Evolutionary conservation across 2,113 vertebrate genomes (phyloP).

Genomic region (Conger conger): DNA sequence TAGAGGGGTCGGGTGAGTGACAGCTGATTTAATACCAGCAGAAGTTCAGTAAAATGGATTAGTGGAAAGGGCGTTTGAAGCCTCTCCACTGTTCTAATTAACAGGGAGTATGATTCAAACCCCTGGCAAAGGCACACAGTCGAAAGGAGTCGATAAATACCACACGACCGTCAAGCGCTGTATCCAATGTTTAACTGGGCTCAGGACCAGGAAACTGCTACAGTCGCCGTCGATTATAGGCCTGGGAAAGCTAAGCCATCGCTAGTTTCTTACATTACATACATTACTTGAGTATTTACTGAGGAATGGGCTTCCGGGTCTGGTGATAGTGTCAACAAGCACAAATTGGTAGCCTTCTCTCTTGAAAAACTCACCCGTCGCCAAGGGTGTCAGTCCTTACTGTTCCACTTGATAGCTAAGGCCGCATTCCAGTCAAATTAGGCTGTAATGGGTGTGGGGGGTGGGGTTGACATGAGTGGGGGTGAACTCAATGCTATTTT

Average conservation of each 20-base stretch:
- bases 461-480: no score
- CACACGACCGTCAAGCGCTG: neutral
- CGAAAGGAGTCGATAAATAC: neutral
- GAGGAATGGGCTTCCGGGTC: no score
- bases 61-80: constrained; percentile 26
- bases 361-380: no score
- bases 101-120: constrained; percentile 22
- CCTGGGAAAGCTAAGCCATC: no score
- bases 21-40: constrained; percentile 24
- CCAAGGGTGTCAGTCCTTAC: neutral
- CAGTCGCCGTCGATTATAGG: no score
- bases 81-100: constrained; percentile 33
- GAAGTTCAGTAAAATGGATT: constrained; percentile 29
- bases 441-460: no score
- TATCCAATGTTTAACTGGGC: neutral
- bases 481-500: no score
- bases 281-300: no score
- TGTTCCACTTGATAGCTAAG: neutral
- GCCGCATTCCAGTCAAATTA: neutral
- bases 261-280: no score
- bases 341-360: no score
- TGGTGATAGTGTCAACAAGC: no score
- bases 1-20: constrained; percentile 8
- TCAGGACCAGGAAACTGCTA: neutral
- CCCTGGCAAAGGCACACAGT: constrained; percentile 7